phyloP scores from a whole-genome alignment of 2,113 vertebrate species.

The Caloenas nicobarica region DNA sequence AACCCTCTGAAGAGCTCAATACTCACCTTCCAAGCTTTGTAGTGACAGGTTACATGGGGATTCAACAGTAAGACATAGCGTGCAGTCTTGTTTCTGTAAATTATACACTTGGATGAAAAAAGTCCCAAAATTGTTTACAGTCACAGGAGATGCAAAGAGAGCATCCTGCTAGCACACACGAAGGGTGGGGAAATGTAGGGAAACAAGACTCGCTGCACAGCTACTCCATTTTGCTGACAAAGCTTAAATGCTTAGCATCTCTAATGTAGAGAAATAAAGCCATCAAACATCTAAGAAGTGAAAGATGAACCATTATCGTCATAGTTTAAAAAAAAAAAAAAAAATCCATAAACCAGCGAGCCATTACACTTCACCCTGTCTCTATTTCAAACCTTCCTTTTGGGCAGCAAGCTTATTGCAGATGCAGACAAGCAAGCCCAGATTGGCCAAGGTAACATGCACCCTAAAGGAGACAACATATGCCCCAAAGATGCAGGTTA shows the following conservation, averaged over 20 bases:
- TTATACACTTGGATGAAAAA: not conserved
- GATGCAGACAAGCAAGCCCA: not conserved
- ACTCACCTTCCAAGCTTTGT: not conserved
- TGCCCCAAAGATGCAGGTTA: accelerated
- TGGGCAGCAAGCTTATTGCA: not conserved
- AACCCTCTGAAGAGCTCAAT: not conserved
- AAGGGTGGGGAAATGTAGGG: accelerated
- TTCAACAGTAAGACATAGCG: not conserved
- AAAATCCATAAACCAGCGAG: not conserved
- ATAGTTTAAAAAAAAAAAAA: not conserved
- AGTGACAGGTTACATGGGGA: not conserved
- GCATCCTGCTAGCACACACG: not conserved
- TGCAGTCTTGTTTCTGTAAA: not conserved
- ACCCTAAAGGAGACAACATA: accelerated
- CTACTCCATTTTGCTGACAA: not conserved
- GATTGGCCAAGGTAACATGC: not conserved
- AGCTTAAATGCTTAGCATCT: not conserved
- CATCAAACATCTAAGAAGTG: not conserved
- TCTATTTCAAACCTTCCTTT: not conserved
- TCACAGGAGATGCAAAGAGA: not conserved
- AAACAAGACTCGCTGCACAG: not conserved
- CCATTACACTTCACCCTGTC: not conserved
- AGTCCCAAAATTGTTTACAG: not conserved
- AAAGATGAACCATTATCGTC: not conserved
- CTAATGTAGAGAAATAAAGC: not conserved